Base-by-base conservation (phyloP, 1,140 invertebrate genomes). In the Saccostrea cuccullata region DNA sequence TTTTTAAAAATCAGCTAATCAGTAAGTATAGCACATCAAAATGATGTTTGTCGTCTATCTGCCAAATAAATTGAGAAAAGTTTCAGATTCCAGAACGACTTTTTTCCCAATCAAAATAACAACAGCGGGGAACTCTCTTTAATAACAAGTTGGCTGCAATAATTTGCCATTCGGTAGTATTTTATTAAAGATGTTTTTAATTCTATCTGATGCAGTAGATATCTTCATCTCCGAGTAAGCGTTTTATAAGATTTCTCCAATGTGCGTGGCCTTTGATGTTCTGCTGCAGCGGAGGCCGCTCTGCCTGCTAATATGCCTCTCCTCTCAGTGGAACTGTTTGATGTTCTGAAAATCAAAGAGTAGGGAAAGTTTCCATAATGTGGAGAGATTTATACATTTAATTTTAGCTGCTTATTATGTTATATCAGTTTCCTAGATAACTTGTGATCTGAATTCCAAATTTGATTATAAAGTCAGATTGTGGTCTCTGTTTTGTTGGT, bases 401-500 rank as follows among this genome's bases (percentile, higher is more conserved):
- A 77, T 77, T 77, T 77, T 77, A 77, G 70, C 9, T 26, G 11
- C 70, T 77, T 77, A 77, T 77, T 77, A 77, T 36, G 70, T 77
- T 77, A 77, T 77, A 77, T 77, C 70, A 30, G 70, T 77, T 77
- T 77, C 30, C 70, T 15, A 77, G 70, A 77, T 77, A 77, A 77
- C 70, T 77, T 36, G 70, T 77, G 70, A 77, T 77, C 70, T 77
- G 70, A 77, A 77, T 77, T 77, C 70, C 70, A 77, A 77, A 77
- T 77, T 77, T 77, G 70, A 77, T 77, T 77, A 77, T 77, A 77
- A 30, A 36, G 70, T 77, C 70, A 30, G 70, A 77, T 77, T 77
- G 26, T 9, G 70, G 23, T 36, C 26, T 26, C 70, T 77, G 26
- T 30, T 77, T 77, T 77, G 70, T 36, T 26, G 26, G 30, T 73